Evolutionary conservation across 2,888 invertebrate genomes (phyloP), one percentile per base, ranked within the genome.

Genomic region (Crossocerus cetratus): DNA sequence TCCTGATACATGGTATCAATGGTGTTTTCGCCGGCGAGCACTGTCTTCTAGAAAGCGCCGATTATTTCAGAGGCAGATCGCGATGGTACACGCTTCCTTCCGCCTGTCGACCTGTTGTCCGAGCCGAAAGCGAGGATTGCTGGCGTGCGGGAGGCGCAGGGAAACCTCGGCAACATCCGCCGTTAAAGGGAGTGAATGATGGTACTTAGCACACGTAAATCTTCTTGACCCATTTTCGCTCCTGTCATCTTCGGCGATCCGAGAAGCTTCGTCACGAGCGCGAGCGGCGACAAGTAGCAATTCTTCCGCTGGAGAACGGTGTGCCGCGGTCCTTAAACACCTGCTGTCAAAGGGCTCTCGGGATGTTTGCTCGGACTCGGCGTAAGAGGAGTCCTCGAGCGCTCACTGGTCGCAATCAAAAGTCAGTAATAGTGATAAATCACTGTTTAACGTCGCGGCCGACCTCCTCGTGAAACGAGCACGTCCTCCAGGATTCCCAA

Each of bases 201-300:
- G 54, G 64, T 65, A 45, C 8, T 69, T 56, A 62, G 16, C 64
- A 43, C 64, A 58, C 44, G 56, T 42, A 56, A 62, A 67, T 66
- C 56, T 65, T 68, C 74, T 63, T 54, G 77, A 67, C 57, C 69
- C 53, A 68, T 72, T 63, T 74, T 61, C 62, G n/a, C 14, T 43
- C 64, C 55, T 23, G 67, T 69, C 73, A 69, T 73, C 64, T 43
- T 49, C 44, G 20, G 53, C 49, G 59, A 21, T 53, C 42, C 65
- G 42, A 53, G 63, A 42, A 32, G 32, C 32, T 4, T 32, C 32
- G 32, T 8, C 32, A 32, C 32, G 45, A 54, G 21, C 58, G 58
- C n/a, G 44, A 45, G 13, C 45, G 21, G 22, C n/a, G 60, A 45
- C 22, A 60, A 60, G 60, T 45, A 45, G 45, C 45, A 21, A 45